These are phyloP conservation scores for Luehdorfia chinensis DNA, from an alignment of 1,140 invertebrate species.

Conservation along the genomic window DNA sequence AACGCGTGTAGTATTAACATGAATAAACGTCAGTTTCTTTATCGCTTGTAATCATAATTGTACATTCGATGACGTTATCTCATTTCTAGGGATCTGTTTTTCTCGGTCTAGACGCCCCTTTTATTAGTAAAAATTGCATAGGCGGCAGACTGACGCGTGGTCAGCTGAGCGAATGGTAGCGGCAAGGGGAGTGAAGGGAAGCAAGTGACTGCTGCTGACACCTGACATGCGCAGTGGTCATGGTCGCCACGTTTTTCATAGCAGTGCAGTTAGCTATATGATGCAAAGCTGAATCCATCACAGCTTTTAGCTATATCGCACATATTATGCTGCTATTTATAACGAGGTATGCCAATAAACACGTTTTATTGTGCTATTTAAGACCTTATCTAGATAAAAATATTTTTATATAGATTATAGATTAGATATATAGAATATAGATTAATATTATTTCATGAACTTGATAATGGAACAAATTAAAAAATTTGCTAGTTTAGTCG, in stretches of 20 bases:
- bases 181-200: background rate
- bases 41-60: conserved; percentile 1
- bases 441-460: too few relatives aligned
- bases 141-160: conserved; percentile 23
- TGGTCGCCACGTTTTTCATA: conserved; percentile 31
- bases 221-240: conserved; percentile 42
- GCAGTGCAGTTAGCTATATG: conserved; percentile 1
- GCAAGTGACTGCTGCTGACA: conserved; percentile 12
- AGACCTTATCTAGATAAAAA: too few relatives aligned
- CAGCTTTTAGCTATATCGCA: too few relatives aligned
- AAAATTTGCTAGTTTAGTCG: too few relatives aligned
- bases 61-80: conserved; percentile 14
- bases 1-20: conserved; percentile 5
- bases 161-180: conserved; percentile 22
- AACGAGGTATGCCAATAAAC: background rate
- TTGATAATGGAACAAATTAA: too few relatives aligned
- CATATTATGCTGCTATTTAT: background rate
- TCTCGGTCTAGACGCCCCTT: conserved; percentile 9
- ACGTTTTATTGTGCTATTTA: too few relatives aligned
- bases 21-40: conserved; percentile 6
- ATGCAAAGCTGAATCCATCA: conserved; percentile 2
- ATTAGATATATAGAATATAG: too few relatives aligned
- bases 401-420: too few relatives aligned
- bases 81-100: conserved; percentile 8
- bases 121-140: conserved; percentile 18